Conservation (phyloP, 1,140 invertebrate genomes). For the Drosophila mayri region DNA sequence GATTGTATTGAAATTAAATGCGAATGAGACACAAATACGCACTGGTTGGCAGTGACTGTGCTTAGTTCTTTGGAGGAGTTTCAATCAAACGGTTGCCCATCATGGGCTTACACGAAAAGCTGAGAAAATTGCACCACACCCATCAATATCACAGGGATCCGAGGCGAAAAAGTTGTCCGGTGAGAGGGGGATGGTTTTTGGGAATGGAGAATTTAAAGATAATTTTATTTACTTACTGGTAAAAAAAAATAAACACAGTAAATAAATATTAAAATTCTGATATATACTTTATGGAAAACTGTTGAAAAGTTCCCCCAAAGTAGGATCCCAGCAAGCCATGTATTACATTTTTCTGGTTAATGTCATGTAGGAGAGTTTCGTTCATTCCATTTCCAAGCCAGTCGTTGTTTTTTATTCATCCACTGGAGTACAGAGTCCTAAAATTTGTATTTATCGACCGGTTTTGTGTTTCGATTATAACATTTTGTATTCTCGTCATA, state of each 20-base stretch:
- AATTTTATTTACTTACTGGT: no score
- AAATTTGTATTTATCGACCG: constrained; percentile 22
- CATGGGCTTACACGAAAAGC: constrained; percentile 47
- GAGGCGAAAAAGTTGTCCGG: constrained; percentile 8
- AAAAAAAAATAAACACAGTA: no score
- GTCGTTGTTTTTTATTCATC: constrained; percentile 38
- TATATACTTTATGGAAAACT: neutral
- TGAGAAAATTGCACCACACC: constrained; percentile 12
- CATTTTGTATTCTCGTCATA: neutral
- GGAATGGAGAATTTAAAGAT: neutral
- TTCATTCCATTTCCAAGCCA: neutral
- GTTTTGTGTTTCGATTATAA: constrained; percentile 5
- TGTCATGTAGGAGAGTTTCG: neutral
- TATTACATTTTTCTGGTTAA: no score
- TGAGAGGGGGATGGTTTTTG: neutral
- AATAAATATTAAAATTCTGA: neutral
- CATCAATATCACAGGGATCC: neutral
- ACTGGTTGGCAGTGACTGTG: constrained; percentile 1
- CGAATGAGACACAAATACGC: constrained; percentile 5
- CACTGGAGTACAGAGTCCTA: constrained; percentile 26
- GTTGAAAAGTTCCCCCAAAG: neutral
- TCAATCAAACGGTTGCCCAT: constrained; percentile 11
- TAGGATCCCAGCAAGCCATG: neutral
- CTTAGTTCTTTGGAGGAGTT: constrained; percentile 15
- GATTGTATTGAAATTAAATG: constrained; percentile 36